These are phyloP conservation scores for Simalia tracyae DNA, from an alignment of 2,797 vertebrate species.

Conservation along the genomic window DNA sequence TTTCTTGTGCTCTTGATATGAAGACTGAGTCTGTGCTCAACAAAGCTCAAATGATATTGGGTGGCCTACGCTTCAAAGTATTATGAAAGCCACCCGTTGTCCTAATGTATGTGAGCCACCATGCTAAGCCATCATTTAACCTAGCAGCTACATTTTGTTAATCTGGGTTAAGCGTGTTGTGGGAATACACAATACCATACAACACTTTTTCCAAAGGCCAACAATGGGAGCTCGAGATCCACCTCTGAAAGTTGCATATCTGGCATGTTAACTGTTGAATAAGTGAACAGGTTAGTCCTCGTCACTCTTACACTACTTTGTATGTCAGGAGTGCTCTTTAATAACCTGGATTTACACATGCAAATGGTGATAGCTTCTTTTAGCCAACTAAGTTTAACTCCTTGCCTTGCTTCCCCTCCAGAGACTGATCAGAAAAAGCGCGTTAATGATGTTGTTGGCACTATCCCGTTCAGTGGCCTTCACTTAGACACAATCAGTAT, in stretches of 20 bases:
- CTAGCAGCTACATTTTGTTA: no score
- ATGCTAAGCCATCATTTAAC: no score
- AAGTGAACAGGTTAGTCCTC: background rate
- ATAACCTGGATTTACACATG: background rate
- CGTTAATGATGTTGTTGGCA: background rate
- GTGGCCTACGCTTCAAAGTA: no score
- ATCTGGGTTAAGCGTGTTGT: no score
- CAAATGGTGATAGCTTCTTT: background rate
- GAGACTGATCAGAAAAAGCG: no score
- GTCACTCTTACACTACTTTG: background rate
- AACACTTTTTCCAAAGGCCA: no score
- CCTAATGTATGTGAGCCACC: no score
- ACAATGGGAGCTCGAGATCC: background rate
- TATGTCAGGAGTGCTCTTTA: background rate
- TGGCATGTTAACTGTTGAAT: background rate
- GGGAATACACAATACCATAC: no score
- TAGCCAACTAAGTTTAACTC: background rate
- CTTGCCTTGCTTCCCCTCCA: no score
- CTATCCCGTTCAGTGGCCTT: background rate
- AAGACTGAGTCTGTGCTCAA: background rate
- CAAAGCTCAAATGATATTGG: no score
- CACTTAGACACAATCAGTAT: background rate
- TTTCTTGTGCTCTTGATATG: background rate
- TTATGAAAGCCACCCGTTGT: no score
- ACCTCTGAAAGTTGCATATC: background rate